Percentiles rank a stretch among this genome's conserved stretches.
These are phyloP conservation scores for Nematolebias whitei DNA, from an alignment of 2,113 vertebrate genomes.

Conservation along the genomic window DNA sequence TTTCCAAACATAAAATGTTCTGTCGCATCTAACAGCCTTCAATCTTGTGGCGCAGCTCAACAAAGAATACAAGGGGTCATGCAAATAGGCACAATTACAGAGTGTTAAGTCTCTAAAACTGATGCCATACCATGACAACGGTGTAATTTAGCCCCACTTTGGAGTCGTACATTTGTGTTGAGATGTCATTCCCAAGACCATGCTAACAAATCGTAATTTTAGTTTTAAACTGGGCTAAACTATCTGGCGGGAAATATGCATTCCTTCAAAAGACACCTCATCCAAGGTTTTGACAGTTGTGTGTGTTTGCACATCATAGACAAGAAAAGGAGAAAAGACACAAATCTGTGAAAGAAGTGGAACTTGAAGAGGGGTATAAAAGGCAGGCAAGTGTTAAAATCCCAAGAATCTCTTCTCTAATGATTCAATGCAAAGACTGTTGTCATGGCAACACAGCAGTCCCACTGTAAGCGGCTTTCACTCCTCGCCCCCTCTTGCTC, in stretches of 20 bases:
- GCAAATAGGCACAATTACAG: slow-evolving; percentile 40
- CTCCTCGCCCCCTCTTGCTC: slow-evolving; percentile 70
- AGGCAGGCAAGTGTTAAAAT: slow-evolving; percentile 39
- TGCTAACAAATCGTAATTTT: too few relatives aligned
- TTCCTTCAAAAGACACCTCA: too few relatives aligned
- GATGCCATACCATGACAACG: slow-evolving; percentile 61
- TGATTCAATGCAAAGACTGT: slow-evolving; percentile 81
- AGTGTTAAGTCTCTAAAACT: slow-evolving; percentile 12
- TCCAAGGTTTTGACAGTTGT: slow-evolving; percentile 23
- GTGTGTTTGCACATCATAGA: background rate
- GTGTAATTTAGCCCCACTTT: slow-evolving; percentile 22
- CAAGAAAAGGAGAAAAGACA: background rate
- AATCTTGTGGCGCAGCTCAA: background rate
- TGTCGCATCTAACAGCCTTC: background rate
- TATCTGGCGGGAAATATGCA: too few relatives aligned
- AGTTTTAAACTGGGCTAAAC: too few relatives aligned
- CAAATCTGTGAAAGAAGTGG: slow-evolving; percentile 26
- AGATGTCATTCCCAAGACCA: slow-evolving; percentile 10
- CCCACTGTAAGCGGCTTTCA: slow-evolving; percentile 68
- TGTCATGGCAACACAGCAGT: slow-evolving; percentile 81
- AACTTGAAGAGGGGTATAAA: slow-evolving; percentile 19
- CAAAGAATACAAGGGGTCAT: slow-evolving; percentile 32
- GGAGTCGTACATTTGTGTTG: slow-evolving; percentile 7
- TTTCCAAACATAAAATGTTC: background rate
- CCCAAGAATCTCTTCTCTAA: slow-evolving; percentile 62